Base-by-base conservation (phyloP, 2,113 vertebrate species). In the Cisticola juncidis region DNA sequence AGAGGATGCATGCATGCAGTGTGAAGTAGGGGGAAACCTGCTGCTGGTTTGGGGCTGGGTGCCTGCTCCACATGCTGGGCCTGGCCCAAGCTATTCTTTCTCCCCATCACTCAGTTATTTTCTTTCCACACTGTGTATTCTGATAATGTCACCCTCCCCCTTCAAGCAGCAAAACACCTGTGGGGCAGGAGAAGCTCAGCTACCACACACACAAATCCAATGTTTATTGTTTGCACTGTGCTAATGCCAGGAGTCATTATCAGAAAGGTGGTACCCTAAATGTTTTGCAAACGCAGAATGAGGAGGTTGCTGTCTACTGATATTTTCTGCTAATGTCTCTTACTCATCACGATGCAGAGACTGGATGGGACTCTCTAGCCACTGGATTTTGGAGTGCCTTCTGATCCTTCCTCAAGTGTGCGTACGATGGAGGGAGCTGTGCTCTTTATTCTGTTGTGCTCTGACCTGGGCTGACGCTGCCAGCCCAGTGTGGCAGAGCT, bases 341-440 rank as follows among this genome's bases (percentile, higher is more conserved):
- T 61, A 22, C 26, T 91, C 22, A 20, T 17, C 5, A 5, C 2
- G 5, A 11, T 23, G 11, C 62, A 80, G 47, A 26, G 16, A 18
- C 28, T 26, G 70, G 6, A 12, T 53, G 35, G 40, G 24, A 17
- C 25, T 73, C 14, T n/a, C 7, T 18, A 57, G 17, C 17, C 17
- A 0, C 60, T 53, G 35, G 44, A n/a, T 90, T 87, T 84, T 36
- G 89, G 60, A 18, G n/a, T 86, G 25, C 14, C 78, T 78, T 84
- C 78, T 64, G 69, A 85, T 71, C 21, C 28, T 60, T 51, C 25
- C 28, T 22, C 25, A 4, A 0, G 3, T 4, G 5, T 36, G 35
- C 0, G 0, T 4, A 14, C 0, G 0, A 5, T 21, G 19, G 72
- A 50, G 38, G 48, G 42, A 50, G 12, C 66, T 31, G 31, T 36